phyloP scores from a whole-genome alignment of 2,888 invertebrate genomes.

The Parelbella ahira region DNA sequence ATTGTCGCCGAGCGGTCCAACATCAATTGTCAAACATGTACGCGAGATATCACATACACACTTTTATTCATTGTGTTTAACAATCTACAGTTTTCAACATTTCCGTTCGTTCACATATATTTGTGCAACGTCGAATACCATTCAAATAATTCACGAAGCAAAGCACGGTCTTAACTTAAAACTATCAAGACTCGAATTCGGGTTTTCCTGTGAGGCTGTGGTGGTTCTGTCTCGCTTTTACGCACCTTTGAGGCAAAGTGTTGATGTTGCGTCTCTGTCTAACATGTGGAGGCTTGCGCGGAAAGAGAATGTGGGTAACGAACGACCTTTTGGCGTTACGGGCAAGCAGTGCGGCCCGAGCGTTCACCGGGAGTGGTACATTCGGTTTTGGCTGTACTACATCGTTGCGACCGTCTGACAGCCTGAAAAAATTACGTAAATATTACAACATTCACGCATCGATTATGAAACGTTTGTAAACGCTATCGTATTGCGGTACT shows the following conservation, averaged over 20 bases:
- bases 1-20: conserved; percentile 5
- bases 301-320: conserved; percentile 80
- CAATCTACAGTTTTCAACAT: conserved; percentile 38
- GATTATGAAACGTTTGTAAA: conserved; percentile 66
- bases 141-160: conserved; percentile 75
- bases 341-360: conserved; percentile 77
- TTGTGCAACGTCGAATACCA: conserved; percentile 67
- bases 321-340: conserved; percentile 79
- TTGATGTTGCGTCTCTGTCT: conserved; percentile 54
- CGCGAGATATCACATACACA: conserved; percentile 29
- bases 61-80: conserved; percentile 32
- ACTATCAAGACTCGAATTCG: conserved; percentile 76
- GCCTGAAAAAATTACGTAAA: conserved; percentile 79
- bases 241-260: conserved; percentile 36
- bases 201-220: conserved; percentile 72
- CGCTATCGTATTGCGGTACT: conserved; percentile 40
- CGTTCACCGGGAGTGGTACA: conserved; percentile 67
- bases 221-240: conserved; percentile 48
- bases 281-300: conserved; percentile 78
- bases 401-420: conserved; percentile 61
- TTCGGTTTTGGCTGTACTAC: conserved; percentile 40
- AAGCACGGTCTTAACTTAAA: conserved; percentile 71
- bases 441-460: conserved; percentile 74
- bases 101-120: conserved; percentile 56
- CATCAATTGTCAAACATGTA: conserved; percentile 31